Evolutionary conservation across 2,113 vertebrate species (phyloP).

Genomic region (Pterocles gutturalis): DNA sequence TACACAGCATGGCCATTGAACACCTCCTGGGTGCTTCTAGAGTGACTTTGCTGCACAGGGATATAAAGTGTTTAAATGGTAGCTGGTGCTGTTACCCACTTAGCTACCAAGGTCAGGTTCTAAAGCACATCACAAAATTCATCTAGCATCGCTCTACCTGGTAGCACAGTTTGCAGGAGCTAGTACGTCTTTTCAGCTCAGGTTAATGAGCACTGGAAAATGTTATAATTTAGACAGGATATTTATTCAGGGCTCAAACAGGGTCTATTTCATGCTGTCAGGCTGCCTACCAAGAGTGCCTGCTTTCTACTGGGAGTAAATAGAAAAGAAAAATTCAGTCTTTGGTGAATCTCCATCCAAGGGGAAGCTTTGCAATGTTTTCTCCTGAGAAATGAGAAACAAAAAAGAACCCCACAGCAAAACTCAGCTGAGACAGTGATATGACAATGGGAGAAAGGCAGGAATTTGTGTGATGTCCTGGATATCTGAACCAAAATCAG

Average conservation of each 20-base stretch:
- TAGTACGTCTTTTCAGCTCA: background rate
- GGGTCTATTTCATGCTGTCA: slow-evolving; percentile 11
- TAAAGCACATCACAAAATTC: background rate
- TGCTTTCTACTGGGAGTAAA: background rate
- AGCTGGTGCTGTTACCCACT: slow-evolving; percentile 15
- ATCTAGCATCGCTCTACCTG: background rate
- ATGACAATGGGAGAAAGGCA: background rate
- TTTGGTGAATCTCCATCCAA: background rate
- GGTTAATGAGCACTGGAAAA: slow-evolving; percentile 1
- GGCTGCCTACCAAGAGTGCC: background rate
- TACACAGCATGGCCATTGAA: slow-evolving; percentile 28
- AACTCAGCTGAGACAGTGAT: background rate
- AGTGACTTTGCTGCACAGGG: background rate
- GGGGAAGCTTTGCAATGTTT: background rate
- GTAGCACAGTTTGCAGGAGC: background rate
- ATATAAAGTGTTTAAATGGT: slow-evolving; percentile 21
- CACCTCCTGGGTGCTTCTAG: background rate
- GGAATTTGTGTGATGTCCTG: background rate
- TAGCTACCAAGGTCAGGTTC: slow-evolving; percentile 2
- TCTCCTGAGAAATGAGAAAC: background rate
- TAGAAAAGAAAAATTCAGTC: background rate
- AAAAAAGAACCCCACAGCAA: background rate
- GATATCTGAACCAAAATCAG: background rate
- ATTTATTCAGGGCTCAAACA: slow-evolving; percentile 16
- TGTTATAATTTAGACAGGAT: background rate